Base-by-base conservation (phyloP, 2,113 vertebrate species). In the Dromas ardeola region DNA sequence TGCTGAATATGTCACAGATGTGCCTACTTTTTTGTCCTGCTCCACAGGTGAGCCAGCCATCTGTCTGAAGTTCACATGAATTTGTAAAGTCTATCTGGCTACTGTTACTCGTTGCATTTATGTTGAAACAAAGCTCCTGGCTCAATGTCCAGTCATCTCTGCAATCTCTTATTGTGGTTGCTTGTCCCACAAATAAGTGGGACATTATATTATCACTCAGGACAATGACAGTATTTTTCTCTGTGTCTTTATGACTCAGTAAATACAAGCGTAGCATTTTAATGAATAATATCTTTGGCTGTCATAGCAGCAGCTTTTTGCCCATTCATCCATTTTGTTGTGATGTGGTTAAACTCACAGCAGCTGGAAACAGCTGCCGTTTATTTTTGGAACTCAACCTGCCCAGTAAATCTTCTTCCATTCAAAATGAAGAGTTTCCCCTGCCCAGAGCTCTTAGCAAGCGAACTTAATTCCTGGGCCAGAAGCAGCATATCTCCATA, bases 361-460 rank as follows among this genome's bases (percentile, higher is more conserved):
- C 80, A 95, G 55, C 59, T 86, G 82, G 58, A 93, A 93, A 63
- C 71, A 63, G 42, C 59, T 95, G 67, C 55, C n/a, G 22, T 90
- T 96, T 80, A 49, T 42, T 91, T 93, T 84, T 96, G 76, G 45
- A 92, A 70, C 71, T 83, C 23, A 30, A 80, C 79, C 79, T 90
- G 67, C 38, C n/a, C 79, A 36, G 12, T 66, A 83, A 78, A 34
- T 86, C 42, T 32, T 71, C 27, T 76, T 88, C 19, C 30, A 67
- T 84, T 86, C 38, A 70, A 47, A 91, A 62, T 38, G 21, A 77
- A 81, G 81, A 78, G 30, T 73, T 92, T 83, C 10, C 50, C 23
- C 62, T 70, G 70, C 56, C 61, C 53, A 86, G 76, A 86, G 32
- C 61, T 79, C 49, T 76, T 82, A 93, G 77, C 53, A 82, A 89